These are phyloP conservation scores for Ctena decussata DNA, from an alignment of 2,888 invertebrate species.

Conservation along the genomic window DNA sequence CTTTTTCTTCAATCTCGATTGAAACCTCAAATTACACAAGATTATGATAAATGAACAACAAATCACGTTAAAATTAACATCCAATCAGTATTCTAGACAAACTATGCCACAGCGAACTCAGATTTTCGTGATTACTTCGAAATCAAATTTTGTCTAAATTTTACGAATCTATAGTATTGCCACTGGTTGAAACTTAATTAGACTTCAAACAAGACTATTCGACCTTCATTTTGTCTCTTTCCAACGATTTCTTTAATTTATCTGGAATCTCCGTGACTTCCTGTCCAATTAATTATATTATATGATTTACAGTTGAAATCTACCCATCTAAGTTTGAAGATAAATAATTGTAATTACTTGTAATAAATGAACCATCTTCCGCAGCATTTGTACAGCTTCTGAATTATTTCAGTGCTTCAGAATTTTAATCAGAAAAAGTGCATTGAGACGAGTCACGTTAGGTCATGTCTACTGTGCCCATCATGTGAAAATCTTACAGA, in stretches of 20 bases:
- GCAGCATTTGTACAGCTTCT: background rate
- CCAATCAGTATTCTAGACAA: conserved; percentile 13
- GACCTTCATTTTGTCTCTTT: background rate
- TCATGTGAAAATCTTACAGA: too few relatives aligned
- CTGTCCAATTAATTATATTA: conserved; percentile 13
- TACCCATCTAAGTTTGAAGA: conserved; percentile 1
- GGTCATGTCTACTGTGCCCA: too few relatives aligned
- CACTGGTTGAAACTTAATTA: background rate
- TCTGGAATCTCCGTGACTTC: background rate
- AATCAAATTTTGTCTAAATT: conserved; percentile 12
- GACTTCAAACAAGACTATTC: conserved; percentile 5
- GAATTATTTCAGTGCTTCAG: background rate
- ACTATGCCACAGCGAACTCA: background rate
- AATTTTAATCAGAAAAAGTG: background rate
- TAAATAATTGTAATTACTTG: conserved; percentile 7
- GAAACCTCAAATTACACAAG: conserved; percentile 17
- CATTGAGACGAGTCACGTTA: too few relatives aligned
- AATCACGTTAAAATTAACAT: conserved; percentile 16
- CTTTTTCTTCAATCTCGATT: conserved; percentile 4
- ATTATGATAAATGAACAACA: conserved; percentile 15
- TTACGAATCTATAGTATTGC: background rate
- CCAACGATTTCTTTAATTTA: background rate
- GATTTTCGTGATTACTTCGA: conserved; percentile 2
- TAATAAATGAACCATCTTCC: background rate
- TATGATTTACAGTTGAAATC: conserved; percentile 10